Percentiles rank a stretch among this genome's conserved stretches.
These are phyloP conservation scores for Sander vitreus DNA, from an alignment of 2,113 vertebrate species.

Conservation along the genomic window DNA sequence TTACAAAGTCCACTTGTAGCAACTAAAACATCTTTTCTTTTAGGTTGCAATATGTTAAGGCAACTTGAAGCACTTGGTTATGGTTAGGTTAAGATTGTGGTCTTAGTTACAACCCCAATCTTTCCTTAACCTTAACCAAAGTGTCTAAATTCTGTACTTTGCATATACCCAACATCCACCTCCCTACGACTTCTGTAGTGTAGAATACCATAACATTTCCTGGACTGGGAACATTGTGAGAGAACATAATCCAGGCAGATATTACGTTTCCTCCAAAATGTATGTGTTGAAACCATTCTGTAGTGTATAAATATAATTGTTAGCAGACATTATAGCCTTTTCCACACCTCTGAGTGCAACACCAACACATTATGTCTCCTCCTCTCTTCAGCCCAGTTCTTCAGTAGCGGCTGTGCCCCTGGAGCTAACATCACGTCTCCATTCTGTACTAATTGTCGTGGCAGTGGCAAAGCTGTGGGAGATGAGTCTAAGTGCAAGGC, in stretches of 20 bases:
- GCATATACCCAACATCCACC: not conserved
- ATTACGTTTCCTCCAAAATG: no score
- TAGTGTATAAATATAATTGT: not conserved
- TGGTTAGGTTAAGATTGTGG: no score
- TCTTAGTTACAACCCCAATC: no score
- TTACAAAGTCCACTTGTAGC: not conserved
- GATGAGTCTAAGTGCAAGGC: constrained; percentile 81
- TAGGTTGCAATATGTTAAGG: not conserved
- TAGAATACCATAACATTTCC: not conserved
- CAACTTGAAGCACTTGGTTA: not conserved
- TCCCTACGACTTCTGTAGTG: not conserved
- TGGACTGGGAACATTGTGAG: not conserved
- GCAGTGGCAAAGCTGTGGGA: constrained; percentile 56
- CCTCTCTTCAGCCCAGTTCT: constrained; percentile 79
- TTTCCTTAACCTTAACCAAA: no score
- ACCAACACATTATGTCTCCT: constrained; percentile 9
- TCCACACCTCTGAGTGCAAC: not conserved
- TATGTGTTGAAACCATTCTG: no score
- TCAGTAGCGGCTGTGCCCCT: constrained; percentile 89
- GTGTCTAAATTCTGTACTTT: not conserved
- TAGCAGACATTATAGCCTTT: not conserved
- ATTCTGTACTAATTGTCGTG: constrained; percentile 88
- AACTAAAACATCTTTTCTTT: not conserved
- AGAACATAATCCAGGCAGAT: no score
- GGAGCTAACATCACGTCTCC: constrained; percentile 82